Evolutionary conservation across 2,113 vertebrate genomes (phyloP).

Genomic region (Oenanthe oenanthe): DNA sequence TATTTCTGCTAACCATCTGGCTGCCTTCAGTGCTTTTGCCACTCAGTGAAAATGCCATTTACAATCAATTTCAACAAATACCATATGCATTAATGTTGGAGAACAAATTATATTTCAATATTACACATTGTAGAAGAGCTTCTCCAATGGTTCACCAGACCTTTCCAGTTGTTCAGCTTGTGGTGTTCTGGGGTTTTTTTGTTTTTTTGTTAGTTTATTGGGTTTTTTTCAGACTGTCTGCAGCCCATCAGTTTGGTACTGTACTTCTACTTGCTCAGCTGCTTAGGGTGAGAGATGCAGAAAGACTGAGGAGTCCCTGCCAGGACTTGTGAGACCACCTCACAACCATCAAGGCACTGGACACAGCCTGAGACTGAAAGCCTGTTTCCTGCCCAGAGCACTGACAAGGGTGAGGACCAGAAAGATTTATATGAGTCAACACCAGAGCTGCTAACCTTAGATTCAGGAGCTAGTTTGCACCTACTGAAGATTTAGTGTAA

Average conservation of each 20-base stretch:
- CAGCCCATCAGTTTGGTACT: not conserved
- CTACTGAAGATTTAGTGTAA: not conserved
- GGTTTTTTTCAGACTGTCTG: not conserved
- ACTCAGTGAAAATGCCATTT: conserved; percentile 8
- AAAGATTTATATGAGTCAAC: not conserved
- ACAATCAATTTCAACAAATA: conserved; percentile 30
- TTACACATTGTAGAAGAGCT: not conserved
- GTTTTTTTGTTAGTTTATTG: too few species aligned
- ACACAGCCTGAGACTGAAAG: not conserved
- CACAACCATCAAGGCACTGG: not conserved
- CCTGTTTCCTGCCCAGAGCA: not conserved
- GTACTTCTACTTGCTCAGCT: not conserved
- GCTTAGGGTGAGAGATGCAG: not conserved
- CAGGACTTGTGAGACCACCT: not conserved
- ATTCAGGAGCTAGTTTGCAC: not conserved
- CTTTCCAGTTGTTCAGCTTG: not conserved
- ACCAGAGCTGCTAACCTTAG: not conserved
- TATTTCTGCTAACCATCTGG: conserved; percentile 17
- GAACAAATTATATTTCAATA: conserved; percentile 21
- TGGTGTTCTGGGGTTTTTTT: not conserved
- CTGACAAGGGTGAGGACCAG: not conserved
- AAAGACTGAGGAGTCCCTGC: not conserved
- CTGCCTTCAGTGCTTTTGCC: not conserved
- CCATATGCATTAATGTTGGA: not conserved
- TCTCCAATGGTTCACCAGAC: not conserved